A percentile compares a stretch with the other conserved stretches of the same genome.
Conservation (phyloP, 2,888 invertebrate species). For the Lepeophtheirus nordmannii region DNA sequence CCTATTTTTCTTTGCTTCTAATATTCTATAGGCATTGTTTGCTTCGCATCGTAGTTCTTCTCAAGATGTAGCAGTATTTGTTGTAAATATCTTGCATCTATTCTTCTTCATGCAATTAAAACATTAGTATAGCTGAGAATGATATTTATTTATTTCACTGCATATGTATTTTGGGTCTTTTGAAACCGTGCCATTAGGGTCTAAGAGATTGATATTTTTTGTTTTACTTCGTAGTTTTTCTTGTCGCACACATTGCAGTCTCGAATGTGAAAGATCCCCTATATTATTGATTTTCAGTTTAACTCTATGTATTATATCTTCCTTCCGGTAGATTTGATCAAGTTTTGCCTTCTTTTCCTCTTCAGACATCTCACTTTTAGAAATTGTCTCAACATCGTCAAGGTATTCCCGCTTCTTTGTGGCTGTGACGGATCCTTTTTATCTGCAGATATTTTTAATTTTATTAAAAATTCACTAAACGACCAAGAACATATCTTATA, state of each 20-base stretch:
- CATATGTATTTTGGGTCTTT: neutral
- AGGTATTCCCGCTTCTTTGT: neutral
- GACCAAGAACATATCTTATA: neutral
- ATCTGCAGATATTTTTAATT: neutral
- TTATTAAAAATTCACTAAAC: neutral
- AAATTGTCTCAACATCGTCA: neutral
- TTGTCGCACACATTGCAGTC: neutral
- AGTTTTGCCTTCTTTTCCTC: neutral
- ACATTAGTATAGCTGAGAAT: neutral
- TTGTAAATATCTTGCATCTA: neutral
- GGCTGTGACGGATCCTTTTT: neutral
- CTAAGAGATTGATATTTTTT: neutral
- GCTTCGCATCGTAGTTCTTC: neutral
- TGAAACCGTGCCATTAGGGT: neutral
- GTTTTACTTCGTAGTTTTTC: neutral
- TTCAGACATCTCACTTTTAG: neutral
- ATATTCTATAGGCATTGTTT: neutral
- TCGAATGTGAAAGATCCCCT: neutral
- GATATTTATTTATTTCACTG: neutral
- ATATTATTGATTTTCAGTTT: neutral
- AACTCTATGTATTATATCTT: neutral
- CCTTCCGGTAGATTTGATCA: neutral
- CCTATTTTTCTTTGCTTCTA: neutral
- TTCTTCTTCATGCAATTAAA: neutral
- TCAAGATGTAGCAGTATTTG: neutral